These are phyloP conservation scores for Anadara kagoshimensis DNA, from an alignment of 1,140 invertebrate genomes.

Conservation along the genomic window DNA sequence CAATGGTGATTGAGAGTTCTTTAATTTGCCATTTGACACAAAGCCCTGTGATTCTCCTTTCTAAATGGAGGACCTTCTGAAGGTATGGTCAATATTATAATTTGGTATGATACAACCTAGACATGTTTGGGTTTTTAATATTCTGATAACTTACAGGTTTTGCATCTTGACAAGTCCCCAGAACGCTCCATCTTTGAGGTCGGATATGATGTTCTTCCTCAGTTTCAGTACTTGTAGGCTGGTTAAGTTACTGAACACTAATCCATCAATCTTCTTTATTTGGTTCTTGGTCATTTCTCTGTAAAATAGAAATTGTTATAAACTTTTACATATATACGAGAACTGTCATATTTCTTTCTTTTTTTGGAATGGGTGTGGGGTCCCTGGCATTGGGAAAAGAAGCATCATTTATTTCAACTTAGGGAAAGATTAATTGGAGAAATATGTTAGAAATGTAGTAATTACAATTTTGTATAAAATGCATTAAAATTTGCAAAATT, in stretches of 20 bases:
- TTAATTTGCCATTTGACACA: too few relatives aligned
- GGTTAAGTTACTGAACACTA: constrained; percentile 85
- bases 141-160: constrained; percentile 78
- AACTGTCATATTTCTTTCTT: neutral
- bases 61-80: too few relatives aligned
- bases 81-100: too few relatives aligned
- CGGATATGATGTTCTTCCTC: constrained; percentile 85
- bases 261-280: constrained; percentile 83
- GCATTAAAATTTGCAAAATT: too few relatives aligned
- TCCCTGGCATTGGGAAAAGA: neutral
- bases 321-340: too few relatives aligned
- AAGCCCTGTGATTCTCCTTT: too few relatives aligned
- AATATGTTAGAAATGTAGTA: neutral
- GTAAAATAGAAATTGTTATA: constrained; percentile 62
- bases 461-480: neutral
- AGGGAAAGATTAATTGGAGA: neutral
- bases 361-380: neutral
- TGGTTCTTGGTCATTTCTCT: constrained; percentile 90
- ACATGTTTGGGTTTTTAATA: neutral
- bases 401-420: neutral
- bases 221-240: constrained; percentile 84
- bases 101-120: too few relatives aligned
- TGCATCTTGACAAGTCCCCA: constrained; percentile 85
- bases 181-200: constrained; percentile 89
- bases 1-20: too few relatives aligned